phyloP scores from a whole-genome alignment of 2,113 vertebrate genomes.

The Python bivittatus region DNA sequence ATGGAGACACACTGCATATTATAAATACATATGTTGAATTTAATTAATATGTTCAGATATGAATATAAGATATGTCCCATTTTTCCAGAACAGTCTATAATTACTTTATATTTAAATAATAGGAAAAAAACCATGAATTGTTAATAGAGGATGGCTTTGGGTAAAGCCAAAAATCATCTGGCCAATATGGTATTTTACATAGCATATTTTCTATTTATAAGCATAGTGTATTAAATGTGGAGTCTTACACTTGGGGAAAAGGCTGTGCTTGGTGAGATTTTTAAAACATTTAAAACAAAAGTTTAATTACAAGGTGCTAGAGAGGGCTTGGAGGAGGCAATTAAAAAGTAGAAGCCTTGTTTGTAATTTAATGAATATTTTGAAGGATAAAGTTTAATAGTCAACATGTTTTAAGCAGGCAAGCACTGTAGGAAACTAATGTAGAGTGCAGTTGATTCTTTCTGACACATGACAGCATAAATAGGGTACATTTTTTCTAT shows the following conservation, averaged over 20 bases:
- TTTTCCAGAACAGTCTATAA: conserved; percentile 69
- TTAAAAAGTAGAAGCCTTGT: conserved; percentile 62
- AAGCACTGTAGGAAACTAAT: conserved; percentile 43
- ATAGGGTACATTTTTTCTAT: conserved; percentile 14
- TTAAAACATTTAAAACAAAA: conserved; percentile 65
- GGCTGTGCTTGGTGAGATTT: conserved; percentile 58
- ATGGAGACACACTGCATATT: conserved; percentile 65
- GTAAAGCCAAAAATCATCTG: conserved; percentile 69
- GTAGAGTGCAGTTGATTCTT: conserved; percentile 40
- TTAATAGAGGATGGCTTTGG: conserved; percentile 67
- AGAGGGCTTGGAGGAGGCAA: conserved; percentile 45
- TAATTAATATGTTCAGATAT: conserved; percentile 77
- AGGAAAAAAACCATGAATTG: conserved; percentile 73
- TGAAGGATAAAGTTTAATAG: conserved; percentile 65
- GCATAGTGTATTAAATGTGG: conserved; percentile 67
- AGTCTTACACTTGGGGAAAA: conserved; percentile 62
- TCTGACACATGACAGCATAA: conserved; percentile 46
- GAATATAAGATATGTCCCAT: conserved; percentile 72
- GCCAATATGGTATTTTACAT: conserved; percentile 63
- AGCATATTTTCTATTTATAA: conserved; percentile 72
- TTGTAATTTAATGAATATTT: conserved; percentile 69
- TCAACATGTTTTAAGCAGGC: conserved; percentile 54
- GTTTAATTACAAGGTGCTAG: conserved; percentile 68
- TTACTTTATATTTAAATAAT: conserved; percentile 75
- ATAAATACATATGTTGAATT: conserved; percentile 69